Base-by-base conservation (phyloP, 2,888 invertebrate species). In the Hipparchia semele region DNA sequence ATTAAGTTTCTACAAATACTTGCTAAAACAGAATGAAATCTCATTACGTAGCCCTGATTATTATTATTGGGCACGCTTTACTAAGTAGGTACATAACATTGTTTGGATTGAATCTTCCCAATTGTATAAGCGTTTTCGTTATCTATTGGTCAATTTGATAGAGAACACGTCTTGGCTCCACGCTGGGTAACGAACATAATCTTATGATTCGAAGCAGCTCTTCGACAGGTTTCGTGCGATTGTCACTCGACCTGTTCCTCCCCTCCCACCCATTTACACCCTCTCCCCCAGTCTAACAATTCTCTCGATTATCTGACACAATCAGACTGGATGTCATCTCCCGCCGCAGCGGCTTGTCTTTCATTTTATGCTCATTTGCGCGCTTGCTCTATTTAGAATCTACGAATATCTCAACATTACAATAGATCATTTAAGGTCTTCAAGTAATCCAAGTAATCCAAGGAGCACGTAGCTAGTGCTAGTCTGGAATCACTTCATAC, bases 311-410 rank as follows among this genome's bases (percentile, higher is more conserved):
- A 2, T 5, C 6, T 7, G n/a, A 39, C 39, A 61, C 46, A 46
- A 61, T 5, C 6, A n/a, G n/a, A 39, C 60, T 46, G 61, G 61
- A 61, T 46, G 46, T 61, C 46, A 61, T 61, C 61, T 61, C n/a
- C n/a, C 61, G 56, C 13, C 56, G 46, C 46, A 39, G 6, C 9
- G 45, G 46, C 46, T 61, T 61, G 10, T 46, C n/a, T 61, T 46
- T 46, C 45, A 61, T 46, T 61, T 46, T 46, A 46, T 7, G 61
- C n/a, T 46, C n/a, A 61, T 61, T 61, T 10, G 39, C 58, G 9
- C 33, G 10, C 45, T 46, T 8, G 6, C 45, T 45, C 39, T 60
- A 1, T 6, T 56, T 2, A 56, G 2, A 7, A 10, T 33, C 4
- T 33, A 1, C 0, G 33, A 2, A 58, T 23, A 8, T 23, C 49